Evolutionary conservation across 2,888 invertebrate genomes (phyloP), one percentile per base, ranked within the genome.

Genomic region (Eupithecia tripunctaria): DNA sequence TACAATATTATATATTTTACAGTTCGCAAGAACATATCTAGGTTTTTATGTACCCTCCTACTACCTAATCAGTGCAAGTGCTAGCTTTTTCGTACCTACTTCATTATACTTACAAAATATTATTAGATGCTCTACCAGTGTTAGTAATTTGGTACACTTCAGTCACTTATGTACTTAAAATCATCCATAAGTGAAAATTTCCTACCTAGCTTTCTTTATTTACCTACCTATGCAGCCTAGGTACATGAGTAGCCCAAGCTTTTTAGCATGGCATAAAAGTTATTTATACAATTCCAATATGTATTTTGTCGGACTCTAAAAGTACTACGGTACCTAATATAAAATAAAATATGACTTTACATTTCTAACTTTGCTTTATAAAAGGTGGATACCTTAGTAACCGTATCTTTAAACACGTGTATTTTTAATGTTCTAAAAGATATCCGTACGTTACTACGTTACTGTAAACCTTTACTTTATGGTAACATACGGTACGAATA

Each of bases 311-410:
- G n/a, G 18, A n/a, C 62, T 63, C 7, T 62, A 36, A 25, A n/a
- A 14, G 59, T 21, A 59, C 27, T 32, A 56, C 6, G 21, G 59
- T 36, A 41, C 27, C 38, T 36, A 38, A 32, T 38, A 59, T 59
- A 43, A 68, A 68, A 62, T 62, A 41, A n/a, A 62, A 43, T 62
- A 43, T 68, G 56, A 67, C 14, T 68, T 73, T 79, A 76, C 69
- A 76, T 80, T 76, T 60, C 59, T 83, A 77, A 70, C 76, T 79
- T 79, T 82, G 82, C 81, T 83, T 81, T 79, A 80, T 79, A 82
- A 78, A 79, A 80, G 72, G 78, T 76, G 66, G 65, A 65, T 74
- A 73, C 70, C 70, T 63, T 62, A 73, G 76, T 78, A 73, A 71
- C 47, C 63, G 43, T 72, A 47, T 67, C 67, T 70, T 71, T 69